Evolutionary conservation across 2,113 vertebrate genomes (phyloP), one percentile per base, ranked within the genome.

Genomic region (Gymnocephalus cernua): DNA sequence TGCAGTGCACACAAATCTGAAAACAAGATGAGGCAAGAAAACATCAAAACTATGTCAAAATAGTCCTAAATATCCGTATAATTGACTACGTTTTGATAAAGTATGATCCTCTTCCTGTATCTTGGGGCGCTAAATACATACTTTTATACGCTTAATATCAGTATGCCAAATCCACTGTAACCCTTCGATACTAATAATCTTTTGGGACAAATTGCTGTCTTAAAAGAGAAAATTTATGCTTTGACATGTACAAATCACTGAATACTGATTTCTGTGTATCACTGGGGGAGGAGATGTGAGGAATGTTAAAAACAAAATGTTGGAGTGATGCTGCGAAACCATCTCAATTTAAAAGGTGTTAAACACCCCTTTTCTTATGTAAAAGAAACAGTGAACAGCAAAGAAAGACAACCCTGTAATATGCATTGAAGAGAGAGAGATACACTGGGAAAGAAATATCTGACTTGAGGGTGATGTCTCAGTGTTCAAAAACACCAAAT

Each of bases 1-100:
- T 82, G 86, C 89, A 86, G 54, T 79, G 47, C 18, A 74, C 57
- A 79, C 45, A 87, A 79, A 91, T 79, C 93, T 94, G 86, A 63
- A 86, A 88, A 78, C 0, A 44, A 79, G 41, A 87, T 2, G 10
- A 78, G 47, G 65, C 0, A 50, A 72, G 35, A 18, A 58, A 64
- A 75, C 25, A 82, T 53, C 4, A 61, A 10, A 21, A 25, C 15
- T 8, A 38, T 44, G 41, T 18, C 18, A 68, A 68, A 80, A 80
- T 10, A 64, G n/a, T 53, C 12, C 13, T 3, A 19, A 19, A 5
- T 14, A 16, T 16, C 11, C 29, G 27, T 51, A 12, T 19, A 58
- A 73, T 3, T 27, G 27, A 61, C 15, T 18, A 45, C 3, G 14
- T 29, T 35, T 53, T 27, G 6, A 50, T 18, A 16, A 74, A 54